Evolutionary conservation across 2,888 invertebrate species (phyloP).

Genomic region (Hanleya hanleyi): DNA sequence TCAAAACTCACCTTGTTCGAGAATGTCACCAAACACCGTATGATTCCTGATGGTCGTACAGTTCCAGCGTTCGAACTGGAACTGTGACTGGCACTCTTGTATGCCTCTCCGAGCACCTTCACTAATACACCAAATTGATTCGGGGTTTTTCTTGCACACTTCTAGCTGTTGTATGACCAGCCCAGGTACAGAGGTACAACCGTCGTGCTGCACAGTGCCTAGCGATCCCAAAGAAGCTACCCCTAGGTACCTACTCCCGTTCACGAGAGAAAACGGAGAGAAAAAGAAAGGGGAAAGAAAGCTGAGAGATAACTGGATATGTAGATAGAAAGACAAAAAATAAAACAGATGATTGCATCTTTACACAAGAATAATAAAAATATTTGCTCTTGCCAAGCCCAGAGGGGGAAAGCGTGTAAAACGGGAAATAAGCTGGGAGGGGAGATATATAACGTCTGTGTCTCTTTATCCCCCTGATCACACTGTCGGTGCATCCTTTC

Average conservation of each 20-base stretch:
- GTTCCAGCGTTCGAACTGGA: conserved; percentile 78
- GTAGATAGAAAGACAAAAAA: background rate
- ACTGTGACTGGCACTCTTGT: conserved; percentile 77
- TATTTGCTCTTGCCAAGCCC: background rate
- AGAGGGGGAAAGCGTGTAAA: background rate
- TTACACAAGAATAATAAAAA: background rate
- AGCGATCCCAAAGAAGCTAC: conserved; percentile 49
- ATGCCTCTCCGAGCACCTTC: conserved; percentile 77
- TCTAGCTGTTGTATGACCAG: conserved; percentile 72
- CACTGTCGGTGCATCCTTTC: background rate
- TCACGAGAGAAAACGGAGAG: background rate
- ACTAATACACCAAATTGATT: conserved; percentile 76
- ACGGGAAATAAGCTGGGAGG: background rate
- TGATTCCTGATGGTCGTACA: conserved; percentile 73
- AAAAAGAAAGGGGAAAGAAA: background rate
- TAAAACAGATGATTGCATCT: background rate
- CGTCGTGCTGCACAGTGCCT: conserved; percentile 43
- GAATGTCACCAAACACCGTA: conserved; percentile 76
- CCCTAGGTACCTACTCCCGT: conserved; percentile 58
- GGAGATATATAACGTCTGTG: background rate
- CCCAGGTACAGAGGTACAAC: conserved; percentile 59
- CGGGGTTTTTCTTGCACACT: conserved; percentile 75
- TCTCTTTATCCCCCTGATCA: background rate
- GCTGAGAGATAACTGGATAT: background rate
- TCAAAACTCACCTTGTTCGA: conserved; percentile 75